Evolutionary conservation across 2,797 vertebrate species (phyloP).

Genomic region (Corythornis leucogaster): DNA sequence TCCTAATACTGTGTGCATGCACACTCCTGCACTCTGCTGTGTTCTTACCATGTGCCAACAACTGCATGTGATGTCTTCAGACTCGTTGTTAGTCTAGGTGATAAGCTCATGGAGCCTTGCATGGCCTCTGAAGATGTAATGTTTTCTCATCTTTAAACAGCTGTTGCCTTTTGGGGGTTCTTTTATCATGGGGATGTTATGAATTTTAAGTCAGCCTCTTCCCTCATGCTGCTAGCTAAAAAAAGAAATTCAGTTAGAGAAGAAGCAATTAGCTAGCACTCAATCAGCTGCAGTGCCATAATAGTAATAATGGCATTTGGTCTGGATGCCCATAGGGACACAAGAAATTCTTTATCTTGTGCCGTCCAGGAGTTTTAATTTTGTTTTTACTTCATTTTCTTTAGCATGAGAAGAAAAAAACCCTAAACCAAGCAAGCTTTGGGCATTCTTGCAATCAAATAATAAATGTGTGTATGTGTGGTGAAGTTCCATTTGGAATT

Average conservation of each 20-base stretch:
- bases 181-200: background rate
- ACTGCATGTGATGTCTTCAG: background rate
- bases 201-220: constrained; percentile 18
- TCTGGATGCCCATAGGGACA: background rate
- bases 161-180: constrained; percentile 16
- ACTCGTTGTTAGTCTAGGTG: background rate
- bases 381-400: constrained; percentile 10
- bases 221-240: background rate
- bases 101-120: background rate
- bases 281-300: background rate
- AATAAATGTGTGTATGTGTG: background rate
- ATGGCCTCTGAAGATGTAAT: background rate
- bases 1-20: background rate
- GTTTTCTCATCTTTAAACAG: constrained; percentile 15
- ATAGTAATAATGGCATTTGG: background rate
- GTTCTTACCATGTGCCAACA: background rate
- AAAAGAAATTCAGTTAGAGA: background rate
- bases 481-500: background rate
- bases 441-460: background rate
- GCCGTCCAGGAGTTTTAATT: background rate
- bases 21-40: background rate
- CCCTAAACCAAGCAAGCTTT: background rate
- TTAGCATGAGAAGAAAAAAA: constrained; percentile 8
- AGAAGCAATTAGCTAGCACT: background rate
- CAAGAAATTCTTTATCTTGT: constrained; percentile 24